A percentile compares a stretch with the other conserved stretches of the same genome.
phyloP scores from a whole-genome alignment of 2,113 vertebrate species.

The Sturnira hondurensis region DNA sequence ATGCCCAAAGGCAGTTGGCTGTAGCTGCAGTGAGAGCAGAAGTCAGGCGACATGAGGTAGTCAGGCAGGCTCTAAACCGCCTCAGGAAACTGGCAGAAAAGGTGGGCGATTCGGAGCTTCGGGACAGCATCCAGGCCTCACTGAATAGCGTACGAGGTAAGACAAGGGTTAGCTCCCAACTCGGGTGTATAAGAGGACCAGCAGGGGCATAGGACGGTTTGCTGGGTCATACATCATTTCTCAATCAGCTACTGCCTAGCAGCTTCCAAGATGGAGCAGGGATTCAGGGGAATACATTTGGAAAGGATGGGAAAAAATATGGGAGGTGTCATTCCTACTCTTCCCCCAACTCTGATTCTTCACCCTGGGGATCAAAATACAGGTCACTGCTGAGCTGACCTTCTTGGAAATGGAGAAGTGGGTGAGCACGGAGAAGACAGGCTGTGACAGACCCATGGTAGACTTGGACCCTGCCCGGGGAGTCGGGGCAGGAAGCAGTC shows the following conservation, averaged over 20 bases:
- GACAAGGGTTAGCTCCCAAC: background rate
- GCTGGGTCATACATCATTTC: background rate
- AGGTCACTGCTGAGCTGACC: constrained; percentile 47
- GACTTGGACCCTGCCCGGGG: constrained; percentile 1
- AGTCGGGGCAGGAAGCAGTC: constrained; percentile 42
- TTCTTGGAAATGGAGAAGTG: constrained; percentile 49
- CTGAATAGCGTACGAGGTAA: constrained; percentile 66
- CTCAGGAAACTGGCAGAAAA: constrained; percentile 68
- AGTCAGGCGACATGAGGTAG: constrained; percentile 69
- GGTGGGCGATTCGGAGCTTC: constrained; percentile 61
- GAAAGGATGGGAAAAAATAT: constrained; percentile 6
- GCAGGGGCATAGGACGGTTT: background rate
- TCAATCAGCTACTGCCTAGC: constrained; percentile 40
- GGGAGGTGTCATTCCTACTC: background rate
- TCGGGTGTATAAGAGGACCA: background rate
- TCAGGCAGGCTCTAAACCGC: constrained; percentile 64
- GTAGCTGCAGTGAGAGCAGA: constrained; percentile 71
- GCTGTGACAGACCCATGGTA: background rate
- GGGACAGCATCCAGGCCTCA: constrained; percentile 55
- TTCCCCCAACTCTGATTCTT: background rate
- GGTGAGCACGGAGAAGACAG: background rate
- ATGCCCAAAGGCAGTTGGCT: constrained; percentile 70
- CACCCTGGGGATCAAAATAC: constrained; percentile 32
- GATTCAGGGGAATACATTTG: background rate
- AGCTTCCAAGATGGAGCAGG: background rate